Evolutionary conservation across 2,113 vertebrate genomes (phyloP).

Genomic region (Sula dactylatra): DNA sequence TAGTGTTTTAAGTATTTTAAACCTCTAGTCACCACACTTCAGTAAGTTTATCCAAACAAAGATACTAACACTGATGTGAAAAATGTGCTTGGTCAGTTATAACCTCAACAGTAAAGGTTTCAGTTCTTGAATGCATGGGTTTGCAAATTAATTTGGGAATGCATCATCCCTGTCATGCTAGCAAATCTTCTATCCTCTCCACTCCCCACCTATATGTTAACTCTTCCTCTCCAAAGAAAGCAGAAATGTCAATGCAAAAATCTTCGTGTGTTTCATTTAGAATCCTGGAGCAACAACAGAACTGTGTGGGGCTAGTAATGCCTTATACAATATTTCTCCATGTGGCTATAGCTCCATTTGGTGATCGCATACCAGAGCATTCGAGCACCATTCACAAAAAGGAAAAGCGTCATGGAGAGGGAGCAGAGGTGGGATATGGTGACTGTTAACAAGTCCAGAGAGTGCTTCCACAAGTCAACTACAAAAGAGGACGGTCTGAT

Average conservation of each 20-base stretch:
- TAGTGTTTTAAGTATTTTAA: not conserved
- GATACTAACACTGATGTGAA: not conserved
- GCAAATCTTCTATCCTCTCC: not conserved
- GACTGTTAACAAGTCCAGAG: not conserved
- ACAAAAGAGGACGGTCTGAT: not conserved
- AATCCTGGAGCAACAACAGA: not conserved
- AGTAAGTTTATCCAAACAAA: not conserved
- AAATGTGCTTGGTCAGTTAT: not conserved
- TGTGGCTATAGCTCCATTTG: not conserved
- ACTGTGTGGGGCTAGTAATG: not conserved
- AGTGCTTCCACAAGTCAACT: not conserved
- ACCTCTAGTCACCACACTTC: not conserved
- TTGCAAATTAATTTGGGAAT: not conserved
- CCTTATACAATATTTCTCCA: not conserved
- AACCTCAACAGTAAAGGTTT: not conserved
- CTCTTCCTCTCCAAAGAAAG: not conserved
- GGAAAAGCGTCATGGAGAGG: not conserved
- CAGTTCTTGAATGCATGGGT: not conserved
- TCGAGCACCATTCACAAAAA: not conserved
- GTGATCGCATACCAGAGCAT: not conserved
- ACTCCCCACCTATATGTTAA: not conserved
- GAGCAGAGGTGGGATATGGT: not conserved
- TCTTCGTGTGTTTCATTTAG: rapidly evolving
- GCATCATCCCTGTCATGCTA: not conserved
- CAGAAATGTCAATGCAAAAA: not conserved